Evolutionary conservation across 2,888 invertebrate genomes (phyloP).

Genomic region (Catocala sponsa): DNA sequence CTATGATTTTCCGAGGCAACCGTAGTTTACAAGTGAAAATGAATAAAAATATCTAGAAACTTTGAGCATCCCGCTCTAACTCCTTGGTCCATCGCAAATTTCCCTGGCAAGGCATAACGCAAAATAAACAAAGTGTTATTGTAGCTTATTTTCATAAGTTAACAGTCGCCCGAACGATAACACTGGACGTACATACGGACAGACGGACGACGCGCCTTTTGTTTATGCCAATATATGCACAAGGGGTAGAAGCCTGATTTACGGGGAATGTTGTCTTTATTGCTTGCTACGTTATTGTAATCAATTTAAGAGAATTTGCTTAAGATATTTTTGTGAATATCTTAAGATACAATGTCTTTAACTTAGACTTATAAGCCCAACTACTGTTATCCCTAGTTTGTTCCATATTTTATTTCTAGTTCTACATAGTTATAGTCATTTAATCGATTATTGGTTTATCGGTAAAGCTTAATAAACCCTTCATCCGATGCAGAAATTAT

Average conservation of each 20-base stretch:
- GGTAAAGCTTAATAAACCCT: too few species aligned
- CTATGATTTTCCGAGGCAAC: too few species aligned
- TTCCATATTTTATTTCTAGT: too few species aligned
- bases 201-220: slow-evolving; percentile 56
- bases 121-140: slow-evolving; percentile 87
- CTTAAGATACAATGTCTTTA: not conserved
- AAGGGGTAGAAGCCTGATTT: slow-evolving; percentile 34
- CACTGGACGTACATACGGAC: slow-evolving; percentile 49
- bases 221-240: slow-evolving; percentile 62
- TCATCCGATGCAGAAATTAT: too few species aligned
- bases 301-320: slow-evolving; percentile 14
- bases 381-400: too few species aligned
- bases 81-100: slow-evolving; percentile 76
- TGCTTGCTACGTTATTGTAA: slow-evolving; percentile 37
- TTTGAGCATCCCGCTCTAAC: slow-evolving; percentile 66
- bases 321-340: slow-evolving; percentile 1
- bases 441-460: too few species aligned
- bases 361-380: not conserved
- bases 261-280: slow-evolving; percentile 40
- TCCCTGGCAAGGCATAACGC: slow-evolving; percentile 80
- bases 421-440: too few species aligned
- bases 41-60: slow-evolving; percentile 6
- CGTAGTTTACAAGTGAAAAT: too few species aligned
- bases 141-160: slow-evolving; percentile 88
- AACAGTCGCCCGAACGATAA: slow-evolving; percentile 70